phyloP scores from a whole-genome alignment of 2,113 vertebrate species.

The Nerophis lumbriciformis region DNA sequence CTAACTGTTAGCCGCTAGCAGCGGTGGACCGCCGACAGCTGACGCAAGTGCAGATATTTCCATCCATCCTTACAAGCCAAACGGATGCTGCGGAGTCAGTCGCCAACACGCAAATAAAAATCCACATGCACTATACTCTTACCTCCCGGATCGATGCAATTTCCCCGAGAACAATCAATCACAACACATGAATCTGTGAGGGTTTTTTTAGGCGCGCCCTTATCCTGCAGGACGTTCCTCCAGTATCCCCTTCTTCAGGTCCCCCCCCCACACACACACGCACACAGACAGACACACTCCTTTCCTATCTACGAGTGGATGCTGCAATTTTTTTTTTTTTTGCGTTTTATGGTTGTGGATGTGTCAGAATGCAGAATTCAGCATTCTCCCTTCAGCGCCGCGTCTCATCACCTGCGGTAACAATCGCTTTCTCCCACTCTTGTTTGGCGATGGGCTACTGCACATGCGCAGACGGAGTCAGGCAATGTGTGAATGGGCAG shows the following conservation, averaged over 20 bases:
- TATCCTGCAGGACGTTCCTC: conserved; percentile 63
- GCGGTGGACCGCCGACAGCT: conserved; percentile 56
- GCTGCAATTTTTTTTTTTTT: too few relatives aligned
- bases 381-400: conserved; percentile 32
- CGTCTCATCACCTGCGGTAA: conserved; percentile 50
- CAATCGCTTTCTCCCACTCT: conserved; percentile 51
- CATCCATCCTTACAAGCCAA: conserved; percentile 44
- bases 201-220: conserved; percentile 61
- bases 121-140: conserved; percentile 36
- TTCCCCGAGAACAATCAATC: conserved; percentile 59
- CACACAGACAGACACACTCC: not conserved
- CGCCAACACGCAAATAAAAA: not conserved
- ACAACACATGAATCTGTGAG: conserved; percentile 69
- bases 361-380: conserved; percentile 18
- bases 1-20: conserved; percentile 15
- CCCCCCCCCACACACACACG: conserved; percentile 13
- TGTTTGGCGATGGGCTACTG: conserved; percentile 49
- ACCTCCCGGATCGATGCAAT: conserved; percentile 67
- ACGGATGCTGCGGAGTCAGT: conserved; percentile 39
- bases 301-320: conserved; percentile 34
- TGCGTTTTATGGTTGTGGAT: conserved; percentile 10
- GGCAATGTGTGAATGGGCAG: conserved; percentile 38
- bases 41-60: conserved; percentile 70
- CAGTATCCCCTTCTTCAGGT: conserved; percentile 39
- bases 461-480: conserved; percentile 63